phyloP scores from a whole-genome alignment of 2,888 invertebrate genomes.

The Galerucella nymphaeae region DNA sequence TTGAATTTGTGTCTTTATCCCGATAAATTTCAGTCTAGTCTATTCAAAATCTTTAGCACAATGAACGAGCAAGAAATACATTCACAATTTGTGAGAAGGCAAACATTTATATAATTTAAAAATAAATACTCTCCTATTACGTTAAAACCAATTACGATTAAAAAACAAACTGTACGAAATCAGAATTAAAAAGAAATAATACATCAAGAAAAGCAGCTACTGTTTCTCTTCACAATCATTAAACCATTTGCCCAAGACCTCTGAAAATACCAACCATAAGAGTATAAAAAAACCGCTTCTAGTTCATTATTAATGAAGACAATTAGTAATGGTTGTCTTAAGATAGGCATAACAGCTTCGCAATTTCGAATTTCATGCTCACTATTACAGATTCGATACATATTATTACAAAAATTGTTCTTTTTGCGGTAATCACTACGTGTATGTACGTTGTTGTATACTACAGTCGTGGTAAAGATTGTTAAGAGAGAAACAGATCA shows the following conservation, averaged over 20 bases:
- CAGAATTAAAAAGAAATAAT: conserved; percentile 52
- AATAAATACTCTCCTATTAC: too few species aligned
- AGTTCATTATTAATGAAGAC: conserved; percentile 53
- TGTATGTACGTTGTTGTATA: conserved; percentile 27
- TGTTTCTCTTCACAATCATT: conserved; percentile 57
- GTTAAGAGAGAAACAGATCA: conserved; percentile 30
- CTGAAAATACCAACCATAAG: conserved; percentile 37
- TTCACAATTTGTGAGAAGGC: too few species aligned
- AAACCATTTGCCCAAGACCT: conserved; percentile 55
- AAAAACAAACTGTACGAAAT: conserved; percentile 35
- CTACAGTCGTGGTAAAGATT: conserved; percentile 34
- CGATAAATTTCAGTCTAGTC: too few species aligned
- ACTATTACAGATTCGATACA: conserved; percentile 64
- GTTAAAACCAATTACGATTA: too few species aligned
- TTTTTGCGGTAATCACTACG: conserved; percentile 40
- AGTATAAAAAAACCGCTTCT: conserved; percentile 45
- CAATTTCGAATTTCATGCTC: conserved; percentile 65
- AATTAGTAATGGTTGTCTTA: conserved; percentile 54
- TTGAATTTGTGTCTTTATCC: too few species aligned
- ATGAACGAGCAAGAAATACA: too few species aligned
- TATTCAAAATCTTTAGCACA: too few species aligned
- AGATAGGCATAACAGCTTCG: conserved; percentile 53
- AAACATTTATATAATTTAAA: too few species aligned
- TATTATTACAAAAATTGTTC: conserved; percentile 54
- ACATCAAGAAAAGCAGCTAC: conserved; percentile 56